Base-by-base conservation (phyloP, 2,888 invertebrate species). In the Operophtera brumata region DNA sequence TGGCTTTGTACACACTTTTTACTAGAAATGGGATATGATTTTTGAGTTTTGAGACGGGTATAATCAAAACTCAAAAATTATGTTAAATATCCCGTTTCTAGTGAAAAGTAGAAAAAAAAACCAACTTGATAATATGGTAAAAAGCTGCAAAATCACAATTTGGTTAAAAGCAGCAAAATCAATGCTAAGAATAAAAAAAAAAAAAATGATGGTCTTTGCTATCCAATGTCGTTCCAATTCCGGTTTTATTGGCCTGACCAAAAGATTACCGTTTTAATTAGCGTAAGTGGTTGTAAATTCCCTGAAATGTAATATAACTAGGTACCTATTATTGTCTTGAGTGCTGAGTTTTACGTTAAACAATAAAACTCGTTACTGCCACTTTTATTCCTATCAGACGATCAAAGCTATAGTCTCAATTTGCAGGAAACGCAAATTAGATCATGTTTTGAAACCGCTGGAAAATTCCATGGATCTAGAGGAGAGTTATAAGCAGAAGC, bases 401-500 rank as follows among this genome's bases (percentile, higher is more conserved):
- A 48, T 48, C 54, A 48, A 54, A 54, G 43, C 47, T 40, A 32
- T 46, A 43, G 54, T 49, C 45, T 52, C 26, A 48, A 52, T 48
- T 57, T 57, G 26, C 63, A 88, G 89, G 57, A 90, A 90, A 69
- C 77, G 90, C 52, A 89, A 87, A 72, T 73, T 84, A 10, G 86
- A 88, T 12, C 88, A 90, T 47, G 88, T 88, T 12, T 66, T 90
- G 20, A 90, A 90, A 62, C 76, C 85, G 1, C 49, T 86, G 11
- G 85, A 87, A 56, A 75, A 74, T 11, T 76, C 81, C 10, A 25
- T 56, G 9, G 90, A 90, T 65, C 75, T 89, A 49, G 90, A 89
- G 67, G 90, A 88, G 44, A 89, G 89, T 59, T 90, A 86, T 62
- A 81, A 84, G 47, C 76, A 79, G 41, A 87, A 84, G 47, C 64